Evolutionary conservation across 2,797 vertebrate genomes (phyloP).

Genomic region (Xenopus petersii): DNA sequence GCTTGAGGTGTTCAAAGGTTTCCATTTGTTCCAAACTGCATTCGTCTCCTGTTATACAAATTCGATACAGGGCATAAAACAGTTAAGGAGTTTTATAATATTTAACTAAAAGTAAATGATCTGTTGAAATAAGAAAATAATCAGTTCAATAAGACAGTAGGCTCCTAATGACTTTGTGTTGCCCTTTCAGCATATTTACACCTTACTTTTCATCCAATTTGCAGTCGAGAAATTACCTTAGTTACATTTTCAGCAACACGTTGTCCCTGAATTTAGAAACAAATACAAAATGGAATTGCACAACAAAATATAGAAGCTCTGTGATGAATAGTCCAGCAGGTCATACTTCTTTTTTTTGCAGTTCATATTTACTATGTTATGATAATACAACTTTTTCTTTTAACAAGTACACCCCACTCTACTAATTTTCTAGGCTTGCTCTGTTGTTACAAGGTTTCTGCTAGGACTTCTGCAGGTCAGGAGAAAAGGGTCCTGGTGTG

Average conservation of each 20-base stretch:
- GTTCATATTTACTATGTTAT: neutral
- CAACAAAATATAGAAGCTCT: too few relatives aligned
- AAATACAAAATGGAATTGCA: too few relatives aligned
- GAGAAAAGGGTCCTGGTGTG: constrained; percentile 86
- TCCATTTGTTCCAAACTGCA: neutral
- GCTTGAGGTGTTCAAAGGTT: neutral
- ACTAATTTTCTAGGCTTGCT: constrained; percentile 11
- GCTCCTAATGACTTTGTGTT: neutral
- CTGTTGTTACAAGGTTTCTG: constrained; percentile 49
- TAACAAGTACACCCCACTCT: neutral
- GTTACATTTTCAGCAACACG: neutral
- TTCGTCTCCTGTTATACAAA: neutral
- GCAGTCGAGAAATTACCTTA: neutral
- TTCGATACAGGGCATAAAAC: neutral
- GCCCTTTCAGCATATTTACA: neutral
- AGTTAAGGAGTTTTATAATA: too few relatives aligned
- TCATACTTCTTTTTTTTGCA: neutral
- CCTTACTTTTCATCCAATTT: too few relatives aligned
- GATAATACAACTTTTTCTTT: neutral
- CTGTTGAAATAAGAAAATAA: neutral
- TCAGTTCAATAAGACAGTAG: neutral
- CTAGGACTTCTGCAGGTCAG: constrained; percentile 92
- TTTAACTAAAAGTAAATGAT: too few relatives aligned
- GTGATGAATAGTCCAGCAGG: too few relatives aligned
- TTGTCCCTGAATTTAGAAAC: neutral